Evolutionary conservation across 2,797 vertebrate species (phyloP).

Genomic region (Gymnothorax javanicus): DNA sequence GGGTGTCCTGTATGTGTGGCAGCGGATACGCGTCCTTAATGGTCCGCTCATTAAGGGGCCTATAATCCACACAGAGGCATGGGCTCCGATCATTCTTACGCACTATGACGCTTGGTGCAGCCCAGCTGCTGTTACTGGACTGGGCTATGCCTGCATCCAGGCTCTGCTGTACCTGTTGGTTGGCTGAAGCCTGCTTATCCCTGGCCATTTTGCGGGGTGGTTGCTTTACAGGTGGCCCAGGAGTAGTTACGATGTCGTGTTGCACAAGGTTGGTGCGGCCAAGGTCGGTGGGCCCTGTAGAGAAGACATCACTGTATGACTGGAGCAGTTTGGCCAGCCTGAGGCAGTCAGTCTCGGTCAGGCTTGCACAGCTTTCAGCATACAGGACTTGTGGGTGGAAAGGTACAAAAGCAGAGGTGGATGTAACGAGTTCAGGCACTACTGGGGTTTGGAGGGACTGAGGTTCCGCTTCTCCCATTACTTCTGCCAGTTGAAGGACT

Average conservation of each 20-base stretch:
- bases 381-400: conserved; percentile 32
- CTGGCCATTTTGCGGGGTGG: conserved; percentile 27
- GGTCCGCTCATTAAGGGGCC: conserved; percentile 30
- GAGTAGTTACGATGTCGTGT: conserved; percentile 37
- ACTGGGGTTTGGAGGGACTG: background rate
- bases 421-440: background rate
- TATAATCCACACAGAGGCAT: conserved; percentile 36
- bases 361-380: conserved; percentile 9
- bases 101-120: background rate
- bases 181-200: conserved; percentile 32
- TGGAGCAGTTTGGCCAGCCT: conserved; percentile 23
- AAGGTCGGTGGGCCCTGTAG: conserved; percentile 18
- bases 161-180: conserved; percentile 38
- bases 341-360: background rate
- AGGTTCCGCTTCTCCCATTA: background rate
- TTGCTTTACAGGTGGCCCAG: conserved; percentile 42
- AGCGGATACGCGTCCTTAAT: conserved; percentile 28
- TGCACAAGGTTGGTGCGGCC: conserved; percentile 40
- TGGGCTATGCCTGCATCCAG: background rate
- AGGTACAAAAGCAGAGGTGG: conserved; percentile 7
- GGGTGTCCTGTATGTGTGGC: background rate
- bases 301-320: conserved; percentile 41
- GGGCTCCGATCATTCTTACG: conserved; percentile 29
- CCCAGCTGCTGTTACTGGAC: conserved; percentile 36
- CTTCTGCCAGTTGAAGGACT: conserved; percentile 28